A percentile compares a stretch with the other conserved stretches of the same genome.
phyloP scores from a whole-genome alignment of 2,113 vertebrate species.

The Saiga tatarica region DNA sequence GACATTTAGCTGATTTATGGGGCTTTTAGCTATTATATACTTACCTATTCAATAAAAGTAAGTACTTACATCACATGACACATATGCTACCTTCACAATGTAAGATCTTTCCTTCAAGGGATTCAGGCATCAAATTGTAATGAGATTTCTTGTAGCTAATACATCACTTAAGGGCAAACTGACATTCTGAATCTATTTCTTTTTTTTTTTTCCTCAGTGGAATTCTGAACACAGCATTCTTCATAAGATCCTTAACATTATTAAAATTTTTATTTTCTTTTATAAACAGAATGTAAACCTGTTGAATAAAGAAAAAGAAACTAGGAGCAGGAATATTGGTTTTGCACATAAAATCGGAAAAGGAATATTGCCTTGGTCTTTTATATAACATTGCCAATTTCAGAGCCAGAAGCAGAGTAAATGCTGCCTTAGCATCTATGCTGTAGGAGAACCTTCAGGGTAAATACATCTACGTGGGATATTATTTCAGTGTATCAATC shows the following conservation, averaged over 20 bases:
- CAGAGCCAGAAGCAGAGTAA: neutral
- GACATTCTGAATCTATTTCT: slow-evolving; percentile 77
- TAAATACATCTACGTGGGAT: neutral
- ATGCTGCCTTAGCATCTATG: neutral
- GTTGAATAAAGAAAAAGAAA: slow-evolving; percentile 28
- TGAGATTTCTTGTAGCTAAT: slow-evolving; percentile 87
- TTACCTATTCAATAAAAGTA: slow-evolving; percentile 88
- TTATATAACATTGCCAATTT: neutral
- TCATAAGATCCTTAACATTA: slow-evolving; percentile 26
- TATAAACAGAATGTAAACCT: slow-evolving; percentile 20
- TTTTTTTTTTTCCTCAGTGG: slow-evolving; percentile 60
- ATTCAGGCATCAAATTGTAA: slow-evolving; percentile 86
- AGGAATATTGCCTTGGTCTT: neutral
- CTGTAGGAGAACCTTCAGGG: neutral
- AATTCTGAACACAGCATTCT: slow-evolving; percentile 34
- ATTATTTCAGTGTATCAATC: slow-evolving; percentile 3
- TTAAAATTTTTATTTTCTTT: slow-evolving; percentile 22
- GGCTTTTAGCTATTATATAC: slow-evolving; percentile 89
- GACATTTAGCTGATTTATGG: slow-evolving; percentile 88
- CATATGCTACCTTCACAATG: slow-evolving; percentile 83
- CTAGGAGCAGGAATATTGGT: neutral
- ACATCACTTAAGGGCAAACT: slow-evolving; percentile 85
- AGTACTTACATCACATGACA: slow-evolving; percentile 87
- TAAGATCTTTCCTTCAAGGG: slow-evolving; percentile 85
- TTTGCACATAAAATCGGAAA: neutral